These are phyloP conservation scores for Tympanoctomys barrerae DNA, from an alignment of 2,797 vertebrate genomes.

Conservation along the genomic window DNA sequence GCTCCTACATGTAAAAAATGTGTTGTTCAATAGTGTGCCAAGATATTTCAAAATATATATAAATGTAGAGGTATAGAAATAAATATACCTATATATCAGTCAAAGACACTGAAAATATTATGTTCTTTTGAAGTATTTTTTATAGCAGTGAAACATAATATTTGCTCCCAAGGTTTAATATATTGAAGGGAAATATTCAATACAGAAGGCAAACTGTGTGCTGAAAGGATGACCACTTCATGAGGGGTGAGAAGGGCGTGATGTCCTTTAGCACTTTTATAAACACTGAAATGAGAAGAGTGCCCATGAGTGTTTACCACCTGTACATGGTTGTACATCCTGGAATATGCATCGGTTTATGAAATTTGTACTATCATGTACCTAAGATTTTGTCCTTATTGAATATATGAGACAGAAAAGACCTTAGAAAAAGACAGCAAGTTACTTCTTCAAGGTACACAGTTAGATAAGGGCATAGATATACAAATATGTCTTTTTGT, in stretches of 20 bases:
- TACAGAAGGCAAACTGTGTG: background rate
- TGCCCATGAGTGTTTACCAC: background rate
- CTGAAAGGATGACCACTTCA: background rate
- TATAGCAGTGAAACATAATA: background rate
- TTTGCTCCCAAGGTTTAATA: background rate
- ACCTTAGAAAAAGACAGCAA: background rate
- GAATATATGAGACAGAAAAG: background rate
- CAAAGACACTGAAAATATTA: background rate
- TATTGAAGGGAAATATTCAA: background rate
- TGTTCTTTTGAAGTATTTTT: slow-evolving; percentile 9
- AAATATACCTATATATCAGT: background rate
- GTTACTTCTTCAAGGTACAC: background rate
- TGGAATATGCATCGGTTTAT: background rate
- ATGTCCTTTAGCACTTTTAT: background rate
- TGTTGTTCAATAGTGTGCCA: background rate
- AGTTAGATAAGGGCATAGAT: background rate
- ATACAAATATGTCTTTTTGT: background rate
- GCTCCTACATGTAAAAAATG: slow-evolving; percentile 29
- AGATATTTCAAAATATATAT: background rate
- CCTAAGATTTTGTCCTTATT: background rate
- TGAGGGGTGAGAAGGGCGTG: background rate
- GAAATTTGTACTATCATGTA: background rate
- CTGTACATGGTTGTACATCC: background rate
- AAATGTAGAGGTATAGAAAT: background rate
- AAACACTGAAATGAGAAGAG: background rate